phyloP scores from a whole-genome alignment of 2,113 vertebrate species.

The Patagioenas fasciata region DNA sequence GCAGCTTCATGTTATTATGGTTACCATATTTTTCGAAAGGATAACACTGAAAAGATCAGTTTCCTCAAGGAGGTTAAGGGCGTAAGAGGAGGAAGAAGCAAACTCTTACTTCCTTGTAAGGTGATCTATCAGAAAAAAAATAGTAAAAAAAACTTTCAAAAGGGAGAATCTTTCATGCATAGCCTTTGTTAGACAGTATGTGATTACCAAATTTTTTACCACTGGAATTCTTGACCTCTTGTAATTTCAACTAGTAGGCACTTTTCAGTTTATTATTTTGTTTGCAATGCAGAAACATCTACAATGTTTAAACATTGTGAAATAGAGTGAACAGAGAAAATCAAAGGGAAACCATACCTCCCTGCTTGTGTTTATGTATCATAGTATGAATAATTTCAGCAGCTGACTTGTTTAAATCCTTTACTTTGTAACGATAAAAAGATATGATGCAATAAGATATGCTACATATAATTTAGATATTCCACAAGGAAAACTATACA shows the following conservation, averaged over 20 bases:
- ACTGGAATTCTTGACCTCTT: background rate
- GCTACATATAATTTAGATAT: background rate
- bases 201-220: background rate
- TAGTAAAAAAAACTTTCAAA: conserved; percentile 1
- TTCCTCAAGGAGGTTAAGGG: conserved; percentile 18
- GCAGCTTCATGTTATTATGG: conserved; percentile 15
- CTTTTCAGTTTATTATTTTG: background rate
- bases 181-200: background rate
- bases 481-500: background rate
- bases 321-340: background rate
- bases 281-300: background rate
- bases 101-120: background rate
- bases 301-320: background rate
- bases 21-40: background rate
- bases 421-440: background rate
- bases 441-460: background rate
- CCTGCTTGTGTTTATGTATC: background rate
- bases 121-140: background rate
- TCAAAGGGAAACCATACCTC: background rate
- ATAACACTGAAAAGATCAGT: background rate
- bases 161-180: background rate
- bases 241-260: background rate
- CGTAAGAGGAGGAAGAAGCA: background rate
- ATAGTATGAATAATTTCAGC: background rate
- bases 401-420: background rate